A percentile compares a stretch with the other conserved stretches of the same genome.
Conservation (phyloP, 2,888 invertebrate genomes). For the Sclerodermus sp. region DNA sequence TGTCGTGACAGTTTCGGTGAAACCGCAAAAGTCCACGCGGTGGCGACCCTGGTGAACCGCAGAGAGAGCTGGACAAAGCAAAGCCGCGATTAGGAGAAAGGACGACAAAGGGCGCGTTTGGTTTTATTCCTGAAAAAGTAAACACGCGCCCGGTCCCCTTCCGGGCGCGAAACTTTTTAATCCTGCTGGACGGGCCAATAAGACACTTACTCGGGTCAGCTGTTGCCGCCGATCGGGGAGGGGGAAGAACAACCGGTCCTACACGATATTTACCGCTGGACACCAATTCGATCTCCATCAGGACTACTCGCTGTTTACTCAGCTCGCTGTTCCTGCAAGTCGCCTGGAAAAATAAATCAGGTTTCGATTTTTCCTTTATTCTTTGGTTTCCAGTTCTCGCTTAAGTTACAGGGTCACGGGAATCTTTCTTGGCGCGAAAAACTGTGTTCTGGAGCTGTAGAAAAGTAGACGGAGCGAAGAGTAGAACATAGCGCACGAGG, state of each 20-base stretch:
- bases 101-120: slow-evolving; percentile 26
- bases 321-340: not conserved
- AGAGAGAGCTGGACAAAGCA: too few species aligned
- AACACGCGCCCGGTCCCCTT: slow-evolving; percentile 20
- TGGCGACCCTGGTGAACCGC: too few species aligned
- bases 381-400: too few species aligned
- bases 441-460: too few species aligned
- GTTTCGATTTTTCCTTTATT: too few species aligned
- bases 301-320: slow-evolving; percentile 27
- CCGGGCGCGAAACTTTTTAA: slow-evolving; percentile 15
- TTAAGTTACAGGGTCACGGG: too few species aligned
- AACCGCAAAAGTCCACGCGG: too few species aligned
- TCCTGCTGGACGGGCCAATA: slow-evolving; percentile 19
- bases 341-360: too few species aligned
- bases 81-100: too few species aligned
- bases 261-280: slow-evolving; percentile 5
- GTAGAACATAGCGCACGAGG: not conserved
- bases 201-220: slow-evolving; percentile 2
- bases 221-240: not conserved
- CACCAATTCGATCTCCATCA: slow-evolving; percentile 31
- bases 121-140: slow-evolving; percentile 31
- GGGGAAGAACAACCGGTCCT: slow-evolving; percentile 27
- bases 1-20: too few species aligned
- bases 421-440: too few species aligned
- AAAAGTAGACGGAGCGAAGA: too few species aligned